These are phyloP conservation scores for Archips crataeganus DNA, from an alignment of 2,888 invertebrate species.

Conservation along the genomic window DNA sequence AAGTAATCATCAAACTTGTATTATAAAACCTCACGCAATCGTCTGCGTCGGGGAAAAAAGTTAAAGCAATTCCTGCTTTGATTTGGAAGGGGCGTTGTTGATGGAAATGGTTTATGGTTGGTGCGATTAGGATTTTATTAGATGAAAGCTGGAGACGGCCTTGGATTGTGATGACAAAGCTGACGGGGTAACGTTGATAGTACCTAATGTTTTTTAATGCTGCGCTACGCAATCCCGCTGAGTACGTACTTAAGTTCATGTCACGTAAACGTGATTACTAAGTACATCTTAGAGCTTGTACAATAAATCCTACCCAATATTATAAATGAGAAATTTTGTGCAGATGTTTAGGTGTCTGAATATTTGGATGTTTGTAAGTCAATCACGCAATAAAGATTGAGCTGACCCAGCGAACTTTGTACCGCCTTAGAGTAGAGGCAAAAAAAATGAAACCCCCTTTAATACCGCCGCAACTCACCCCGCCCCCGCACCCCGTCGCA, in stretches of 20 bases:
- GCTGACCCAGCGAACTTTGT: no score
- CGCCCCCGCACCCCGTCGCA: no score
- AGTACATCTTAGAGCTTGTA: background rate
- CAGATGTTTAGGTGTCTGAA: no score
- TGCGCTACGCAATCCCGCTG: background rate
- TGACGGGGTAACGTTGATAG: slow-evolving; percentile 18
- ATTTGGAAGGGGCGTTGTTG: slow-evolving; percentile 54
- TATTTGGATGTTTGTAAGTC: no score
- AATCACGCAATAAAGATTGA: no score
- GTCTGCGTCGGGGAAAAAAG: slow-evolving; percentile 59
- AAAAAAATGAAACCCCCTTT: no score
- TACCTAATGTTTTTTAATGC: slow-evolving; percentile 3
- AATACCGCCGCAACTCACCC: no score
- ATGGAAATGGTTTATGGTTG: slow-evolving; percentile 46
- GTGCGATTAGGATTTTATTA: slow-evolving; percentile 42
- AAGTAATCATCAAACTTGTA: slow-evolving; percentile 76
- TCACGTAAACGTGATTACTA: background rate
- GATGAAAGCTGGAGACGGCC: slow-evolving; percentile 34
- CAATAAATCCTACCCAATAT: background rate
- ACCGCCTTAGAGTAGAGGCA: no score
- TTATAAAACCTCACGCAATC: slow-evolving; percentile 77
- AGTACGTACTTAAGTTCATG: background rate
- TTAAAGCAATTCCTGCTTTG: slow-evolving; percentile 64
- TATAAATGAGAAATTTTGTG: no score
- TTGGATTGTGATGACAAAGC: slow-evolving; percentile 32